Conservation (phyloP, 2,797 vertebrate species). For the Anabacerthia variegaticeps region DNA sequence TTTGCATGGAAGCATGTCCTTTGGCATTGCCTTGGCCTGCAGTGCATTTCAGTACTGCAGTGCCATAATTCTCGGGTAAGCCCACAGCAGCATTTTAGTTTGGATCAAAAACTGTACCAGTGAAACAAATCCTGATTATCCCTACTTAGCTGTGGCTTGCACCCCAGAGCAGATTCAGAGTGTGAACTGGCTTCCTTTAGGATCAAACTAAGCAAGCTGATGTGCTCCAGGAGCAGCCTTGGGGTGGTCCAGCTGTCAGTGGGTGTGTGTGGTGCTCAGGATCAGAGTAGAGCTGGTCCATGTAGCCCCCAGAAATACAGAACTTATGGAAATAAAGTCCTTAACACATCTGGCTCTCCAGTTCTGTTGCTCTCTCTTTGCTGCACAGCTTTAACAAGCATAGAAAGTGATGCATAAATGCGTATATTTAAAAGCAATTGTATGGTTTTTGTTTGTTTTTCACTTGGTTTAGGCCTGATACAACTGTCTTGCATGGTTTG, state of each 20-base stretch:
- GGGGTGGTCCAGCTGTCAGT: background rate
- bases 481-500: background rate
- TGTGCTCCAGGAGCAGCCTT: background rate
- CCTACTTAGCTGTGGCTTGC: background rate
- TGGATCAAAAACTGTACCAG: background rate
- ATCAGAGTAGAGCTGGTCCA: background rate
- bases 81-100: background rate
- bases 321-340: background rate
- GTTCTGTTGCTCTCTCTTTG: background rate
- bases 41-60: background rate
- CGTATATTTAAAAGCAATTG: background rate
- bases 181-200: background rate
- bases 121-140: background rate
- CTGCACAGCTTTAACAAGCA: background rate
- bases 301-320: background rate
- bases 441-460: background rate
- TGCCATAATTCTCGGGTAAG: background rate
- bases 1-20: background rate
- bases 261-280: background rate
- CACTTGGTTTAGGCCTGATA: background rate
- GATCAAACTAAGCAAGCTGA: background rate
- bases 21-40: background rate
- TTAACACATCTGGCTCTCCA: rapidly evolving
- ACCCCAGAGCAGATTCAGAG: background rate
- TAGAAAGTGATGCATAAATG: rapidly evolving